Base-by-base conservation (phyloP, 2,888 invertebrate species). In the Chrysodeixis includens region DNA sequence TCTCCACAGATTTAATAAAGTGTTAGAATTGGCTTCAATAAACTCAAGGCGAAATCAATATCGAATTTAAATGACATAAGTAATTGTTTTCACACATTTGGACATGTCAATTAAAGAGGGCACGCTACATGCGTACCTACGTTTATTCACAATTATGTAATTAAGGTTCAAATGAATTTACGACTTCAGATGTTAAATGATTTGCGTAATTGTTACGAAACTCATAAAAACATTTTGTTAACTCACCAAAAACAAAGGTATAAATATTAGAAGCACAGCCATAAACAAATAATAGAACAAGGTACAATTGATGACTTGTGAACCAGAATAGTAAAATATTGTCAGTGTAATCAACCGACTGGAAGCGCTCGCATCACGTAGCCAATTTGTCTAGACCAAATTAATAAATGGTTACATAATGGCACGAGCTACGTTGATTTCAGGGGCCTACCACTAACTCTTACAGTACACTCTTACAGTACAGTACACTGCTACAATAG, bases 41-140 rank as follows among this genome's bases (percentile, higher is more conserved):
- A 56, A 65, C 56, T 74, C 79, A 81, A 81, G 81, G 81, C 62
- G 53, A 79, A 69, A 79, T 74, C 81, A 71, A 81, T 76, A 76
- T 81, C 65, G 70, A 73, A 78, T 73, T 69, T 57, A 74, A 75
- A 71, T 73, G 66, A 74, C 62, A 74, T 52, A 71, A 73, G 60
- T 71, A 64, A 54, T 62, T 56, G 65, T 77, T 68, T 79, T 72
- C 56, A 66, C 63, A 75, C 79, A 62, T 46, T 20, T 49, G 40
- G 20, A 18, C 46, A 3, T 49, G 18, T 49, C 46, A 49, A 49
- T 49, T 49, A 10, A 10, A 49, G 4, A 18, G 18, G 46, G 9
- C 46, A 18, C 20, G 46, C 46, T 20, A 49, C 20, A 26, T 26
- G 26, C 26, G 3, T 26, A 26, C 26, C 2, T 6, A 4, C 26